Percentiles rank a stretch among this genome's conserved stretches.
Conservation (phyloP, 2,113 vertebrate genomes). For the Pangasianodon gigas region DNA sequence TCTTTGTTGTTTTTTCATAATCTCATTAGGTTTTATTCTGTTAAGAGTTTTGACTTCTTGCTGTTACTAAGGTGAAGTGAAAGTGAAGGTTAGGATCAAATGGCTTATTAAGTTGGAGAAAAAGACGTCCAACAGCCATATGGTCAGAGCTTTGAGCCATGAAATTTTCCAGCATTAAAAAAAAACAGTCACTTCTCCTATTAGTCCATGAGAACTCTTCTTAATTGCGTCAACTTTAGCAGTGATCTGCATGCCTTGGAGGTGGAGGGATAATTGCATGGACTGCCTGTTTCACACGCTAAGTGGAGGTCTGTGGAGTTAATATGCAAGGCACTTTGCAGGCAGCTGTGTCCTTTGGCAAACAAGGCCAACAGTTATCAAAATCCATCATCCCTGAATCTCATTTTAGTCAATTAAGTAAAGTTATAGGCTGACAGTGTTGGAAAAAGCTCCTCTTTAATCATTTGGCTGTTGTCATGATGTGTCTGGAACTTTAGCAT, state of each 20-base stretch:
- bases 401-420: constrained; percentile 67
- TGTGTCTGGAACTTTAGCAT: constrained; percentile 30
- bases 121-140: neutral
- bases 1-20: neutral
- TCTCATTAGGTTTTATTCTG: neutral
- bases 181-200: constrained; percentile 1
- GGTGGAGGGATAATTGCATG: constrained; percentile 46
- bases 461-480: constrained; percentile 41
- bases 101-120: neutral
- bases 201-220: constrained; percentile 9
- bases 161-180: constrained; percentile 15
- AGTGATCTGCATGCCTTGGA: constrained; percentile 47
- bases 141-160: neutral
- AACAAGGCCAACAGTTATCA: constrained; percentile 64
- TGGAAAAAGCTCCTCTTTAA: constrained; percentile 50
- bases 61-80: constrained; percentile 3
- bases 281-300: constrained; percentile 26
- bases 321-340: constrained; percentile 39
- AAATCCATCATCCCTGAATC: constrained; percentile 68
- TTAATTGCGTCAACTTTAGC: constrained; percentile 47
- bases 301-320: constrained; percentile 42
- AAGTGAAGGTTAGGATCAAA: constrained; percentile 24
- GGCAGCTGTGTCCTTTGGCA: constrained; percentile 42
- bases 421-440: constrained; percentile 58
- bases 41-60: neutral